Percentiles rank a stretch among this genome's conserved stretches.
phyloP scores from a whole-genome alignment of 2,113 vertebrate genomes.

The Zapornia atra region DNA sequence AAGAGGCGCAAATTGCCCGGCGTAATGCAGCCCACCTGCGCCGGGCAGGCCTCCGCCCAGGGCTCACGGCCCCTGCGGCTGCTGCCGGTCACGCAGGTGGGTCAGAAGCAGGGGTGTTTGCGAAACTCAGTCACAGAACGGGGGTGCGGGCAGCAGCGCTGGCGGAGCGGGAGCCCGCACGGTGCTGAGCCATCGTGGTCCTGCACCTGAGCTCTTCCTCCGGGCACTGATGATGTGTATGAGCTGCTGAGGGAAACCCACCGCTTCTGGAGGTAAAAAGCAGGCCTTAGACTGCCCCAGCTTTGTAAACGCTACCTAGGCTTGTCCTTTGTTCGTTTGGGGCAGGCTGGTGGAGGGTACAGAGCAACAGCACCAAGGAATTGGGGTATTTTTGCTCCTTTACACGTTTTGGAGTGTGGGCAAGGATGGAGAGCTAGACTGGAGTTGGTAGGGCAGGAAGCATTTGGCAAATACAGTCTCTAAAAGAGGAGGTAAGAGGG shows the following conservation, averaged over 20 bases:
- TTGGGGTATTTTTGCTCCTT: fast-evolving
- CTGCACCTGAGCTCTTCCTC: fast-evolving
- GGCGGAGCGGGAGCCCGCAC: fast-evolving
- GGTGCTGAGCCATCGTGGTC: fast-evolving
- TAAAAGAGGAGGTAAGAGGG: background rate
- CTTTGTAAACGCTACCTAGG: fast-evolving
- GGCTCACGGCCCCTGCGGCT: fast-evolving
- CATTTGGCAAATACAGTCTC: fast-evolving
- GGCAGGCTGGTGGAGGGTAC: background rate
- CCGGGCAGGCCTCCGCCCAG: background rate
- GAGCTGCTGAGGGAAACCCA: background rate
- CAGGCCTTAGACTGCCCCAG: fast-evolving
- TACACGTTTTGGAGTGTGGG: too few relatives aligned
- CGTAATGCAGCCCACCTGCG: background rate
- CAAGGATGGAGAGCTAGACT: background rate
- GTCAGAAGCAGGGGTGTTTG: fast-evolving
- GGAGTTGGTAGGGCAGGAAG: background rate
- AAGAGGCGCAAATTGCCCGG: fast-evolving
- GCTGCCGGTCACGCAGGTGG: background rate
- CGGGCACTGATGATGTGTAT: fast-evolving
- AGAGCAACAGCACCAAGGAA: fast-evolving
- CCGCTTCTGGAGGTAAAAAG: fast-evolving
- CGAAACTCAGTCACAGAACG: fast-evolving
- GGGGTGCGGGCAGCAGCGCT: fast-evolving
- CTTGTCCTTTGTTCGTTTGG: background rate